These are phyloP conservation scores for Phrynocephalus guinanensis DNA, from an alignment of 2,797 vertebrate genomes.

Conservation along the genomic window DNA sequence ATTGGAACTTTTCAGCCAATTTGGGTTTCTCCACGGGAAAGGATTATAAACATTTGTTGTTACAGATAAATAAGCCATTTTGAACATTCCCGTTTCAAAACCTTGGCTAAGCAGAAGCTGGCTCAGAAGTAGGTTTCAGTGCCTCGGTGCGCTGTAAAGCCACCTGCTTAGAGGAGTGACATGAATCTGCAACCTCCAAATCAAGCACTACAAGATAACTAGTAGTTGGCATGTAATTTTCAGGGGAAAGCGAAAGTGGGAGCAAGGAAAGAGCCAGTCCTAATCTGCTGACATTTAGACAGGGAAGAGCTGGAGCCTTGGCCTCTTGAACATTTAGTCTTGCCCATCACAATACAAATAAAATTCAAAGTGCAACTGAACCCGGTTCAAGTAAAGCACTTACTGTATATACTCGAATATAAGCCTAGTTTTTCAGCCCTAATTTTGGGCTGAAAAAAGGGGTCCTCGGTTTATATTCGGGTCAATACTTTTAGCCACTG, in stretches of 20 bases:
- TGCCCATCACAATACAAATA: not conserved
- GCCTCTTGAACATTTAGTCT: not conserved
- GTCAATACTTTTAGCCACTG: no score
- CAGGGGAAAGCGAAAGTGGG: not conserved
- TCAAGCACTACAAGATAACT: not conserved
- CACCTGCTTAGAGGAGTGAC: not conserved
- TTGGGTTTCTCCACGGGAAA: not conserved
- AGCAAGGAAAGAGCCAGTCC: not conserved
- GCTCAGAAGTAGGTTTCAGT: not conserved
- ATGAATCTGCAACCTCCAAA: not conserved
- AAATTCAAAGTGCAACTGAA: not conserved
- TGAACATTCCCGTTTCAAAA: not conserved
- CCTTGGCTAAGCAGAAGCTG: not conserved
- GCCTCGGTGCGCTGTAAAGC: not conserved
- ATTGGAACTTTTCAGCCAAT: not conserved
- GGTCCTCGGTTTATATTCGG: no score
- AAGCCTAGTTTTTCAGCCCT: no score
- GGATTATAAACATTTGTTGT: not conserved
- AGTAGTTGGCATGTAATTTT: not conserved
- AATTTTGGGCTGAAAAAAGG: no score
- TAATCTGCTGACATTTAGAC: not conserved
- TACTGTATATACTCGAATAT: no score
- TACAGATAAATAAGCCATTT: not conserved
- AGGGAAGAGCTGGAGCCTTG: not conserved
- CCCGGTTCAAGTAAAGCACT: not conserved